These are phyloP conservation scores for Phalera bucephala DNA, from an alignment of 2,888 invertebrate genomes.

Conservation along the genomic window DNA sequence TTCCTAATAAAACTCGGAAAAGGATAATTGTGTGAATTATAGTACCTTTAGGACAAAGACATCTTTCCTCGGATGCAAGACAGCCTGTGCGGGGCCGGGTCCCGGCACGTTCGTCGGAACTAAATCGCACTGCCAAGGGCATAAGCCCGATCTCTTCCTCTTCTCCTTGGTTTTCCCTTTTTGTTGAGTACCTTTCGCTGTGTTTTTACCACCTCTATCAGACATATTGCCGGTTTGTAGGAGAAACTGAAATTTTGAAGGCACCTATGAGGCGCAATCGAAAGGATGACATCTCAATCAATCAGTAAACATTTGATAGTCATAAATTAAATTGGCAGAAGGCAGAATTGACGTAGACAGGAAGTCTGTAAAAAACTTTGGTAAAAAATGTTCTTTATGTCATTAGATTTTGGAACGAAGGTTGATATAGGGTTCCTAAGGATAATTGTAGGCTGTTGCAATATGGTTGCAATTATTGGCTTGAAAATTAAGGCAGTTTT, in stretches of 20 bases:
- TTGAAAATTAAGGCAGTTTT: no score
- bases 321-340: no score
- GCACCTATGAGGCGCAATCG: slow-evolving; percentile 1
- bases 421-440: no score
- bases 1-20: no score
- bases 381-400: no score
- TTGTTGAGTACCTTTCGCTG: slow-evolving; percentile 39
- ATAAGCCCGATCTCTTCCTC: slow-evolving; percentile 22
- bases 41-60: slow-evolving; percentile 84
- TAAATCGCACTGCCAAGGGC: slow-evolving; percentile 54
- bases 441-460: no score
- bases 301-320: no score
- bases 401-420: no score
- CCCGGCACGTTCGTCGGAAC: slow-evolving; percentile 60
- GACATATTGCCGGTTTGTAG: slow-evolving; percentile 11
- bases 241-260: slow-evolving; percentile 8
- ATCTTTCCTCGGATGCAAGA: slow-evolving; percentile 84
- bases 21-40: no score
- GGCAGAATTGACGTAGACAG: no score
- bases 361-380: no score
- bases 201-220: slow-evolving; percentile 10
- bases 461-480: no score
- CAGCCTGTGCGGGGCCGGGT: slow-evolving; percentile 55
- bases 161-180: slow-evolving; percentile 23
- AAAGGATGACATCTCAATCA: slow-evolving; percentile 1